Evolutionary conservation across 2,797 vertebrate genomes (phyloP), one percentile per base, ranked within the genome.

Genomic region (Emydoidea blandingii): DNA sequence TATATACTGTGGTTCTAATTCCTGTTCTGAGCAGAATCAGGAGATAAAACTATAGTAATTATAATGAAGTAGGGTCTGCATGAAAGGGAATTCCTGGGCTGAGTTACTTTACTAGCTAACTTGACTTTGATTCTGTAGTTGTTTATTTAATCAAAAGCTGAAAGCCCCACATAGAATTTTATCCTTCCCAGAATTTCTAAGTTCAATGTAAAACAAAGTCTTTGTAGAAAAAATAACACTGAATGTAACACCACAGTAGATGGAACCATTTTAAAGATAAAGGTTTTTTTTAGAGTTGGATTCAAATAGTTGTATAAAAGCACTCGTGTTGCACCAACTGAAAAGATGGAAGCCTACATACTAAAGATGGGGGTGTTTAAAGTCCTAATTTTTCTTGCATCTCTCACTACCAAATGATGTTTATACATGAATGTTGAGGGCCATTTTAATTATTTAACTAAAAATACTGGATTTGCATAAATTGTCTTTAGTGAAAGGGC

Each of bases 381-480:
- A 78, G 47, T 82, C 54, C 81, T 93, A 80, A 95, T 97, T 97
- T 97, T 83, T 92, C 81, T 92, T 93, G 83, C 90, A 79, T 94
- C 76, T 94, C 93, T 96, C 93, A 89, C 7, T 95, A 91, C 92
- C 93, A 96, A 96, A 91, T 93, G 95, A 88, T 93, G 94, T 95
- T 82, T 96, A 74, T 87, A 84, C 84, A 88, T 96, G 89, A 94
- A 94, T 96, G 90, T 88, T 94, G 92, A 97, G 96, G 95, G 95
- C 97, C 98, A 98, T 96, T 97, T 98, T 98, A 98, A 98, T 97
- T 96, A 94, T 97, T 98, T 97, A 96, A 96, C 98, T 98, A 98
- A 98, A 98, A 97, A 96, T 91, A 85, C 87, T 92, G 95, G 97
- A 98, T 99, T 98, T 99, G 97, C 98, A 98, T 99, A 98, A 99